Percentiles rank a stretch among this genome's conserved stretches.
Conservation (phyloP, 23 tunicate genomes). For the Pegea sp. region DNA sequence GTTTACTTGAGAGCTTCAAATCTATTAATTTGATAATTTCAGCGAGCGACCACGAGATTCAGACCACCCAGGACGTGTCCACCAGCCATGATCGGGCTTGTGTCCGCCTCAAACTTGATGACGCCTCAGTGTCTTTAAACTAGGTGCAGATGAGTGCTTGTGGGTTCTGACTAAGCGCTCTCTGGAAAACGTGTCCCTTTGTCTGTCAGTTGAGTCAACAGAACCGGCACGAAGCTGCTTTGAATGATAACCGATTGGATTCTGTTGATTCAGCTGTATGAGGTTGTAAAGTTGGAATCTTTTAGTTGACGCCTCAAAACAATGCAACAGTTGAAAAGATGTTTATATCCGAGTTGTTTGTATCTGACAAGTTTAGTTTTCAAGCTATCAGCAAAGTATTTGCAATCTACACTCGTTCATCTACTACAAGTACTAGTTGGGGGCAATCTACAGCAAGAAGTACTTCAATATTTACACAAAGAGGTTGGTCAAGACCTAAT, state of each 20-base stretch:
- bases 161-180: conserved; percentile 37
- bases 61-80: conserved; percentile 1
- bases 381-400: conserved; percentile 30
- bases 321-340: conserved; percentile 20
- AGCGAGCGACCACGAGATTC: conserved; percentile 9
- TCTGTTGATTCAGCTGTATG: too few species aligned
- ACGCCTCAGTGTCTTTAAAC: conserved; percentile 6
- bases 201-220: conserved; percentile 15
- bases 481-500: too few species aligned
- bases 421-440: too few species aligned
- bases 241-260: too few species aligned
- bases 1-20: too few species aligned
- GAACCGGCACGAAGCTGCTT: conserved; percentile 61
- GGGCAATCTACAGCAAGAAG: too few species aligned
- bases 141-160: conserved; percentile 4
- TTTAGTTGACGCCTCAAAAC: conserved; percentile 9
- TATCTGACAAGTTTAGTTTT: conserved; percentile 22
- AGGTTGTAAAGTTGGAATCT: too few species aligned
- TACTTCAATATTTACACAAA: too few species aligned
- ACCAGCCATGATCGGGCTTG: conserved; percentile 1
- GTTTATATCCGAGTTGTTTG: conserved; percentile 22
- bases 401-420: conserved; percentile 21
- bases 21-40: too few species aligned
- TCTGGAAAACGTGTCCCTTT: conserved; percentile 20
- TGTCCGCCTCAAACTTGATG: conserved; percentile 7